Base-by-base conservation (phyloP, 2,113 vertebrate species). In the Origma solitaria region DNA sequence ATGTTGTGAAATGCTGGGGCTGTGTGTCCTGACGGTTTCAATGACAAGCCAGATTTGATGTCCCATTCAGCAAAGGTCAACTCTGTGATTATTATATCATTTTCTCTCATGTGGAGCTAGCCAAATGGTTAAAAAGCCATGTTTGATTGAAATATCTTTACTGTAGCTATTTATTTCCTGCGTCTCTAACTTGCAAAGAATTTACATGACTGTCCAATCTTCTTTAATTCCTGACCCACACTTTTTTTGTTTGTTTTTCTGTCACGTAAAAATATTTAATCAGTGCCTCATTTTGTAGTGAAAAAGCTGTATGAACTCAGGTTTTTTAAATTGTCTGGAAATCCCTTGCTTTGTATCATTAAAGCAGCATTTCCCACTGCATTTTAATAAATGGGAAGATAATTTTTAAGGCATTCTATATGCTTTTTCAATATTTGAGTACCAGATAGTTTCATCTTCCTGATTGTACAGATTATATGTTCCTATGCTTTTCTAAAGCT, bases 11-110 rank as follows among this genome's bases (percentile, higher is more conserved):
- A 47, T 19, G 17, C 17, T 82, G 66, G 19, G 11, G 27, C 22
- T 4, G 0, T n/a, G 11, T 49, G 40, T 64, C 45, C 38, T 80
- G 31, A 23, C 0, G 0, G 8, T 69, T 87, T 87, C 93, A 77
- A 82, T 73, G 53, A 25, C 82, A 72, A 85, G 20, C 33, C 44
- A 45, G 38, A 45, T 57, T 80, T 69, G 78, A 80, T 77, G 62
- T 72, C 47, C 78, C 24, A 5, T 85, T 88, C 78, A 73, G 54
- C 40, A 95, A 85, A 70, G 68, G 62, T 42, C 71, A 72, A 1
- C 15, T 66, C 61, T 54, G 16, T 66, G 69, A 84, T 87, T 77
- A 68, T 86, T 86, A 86, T 94, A 82, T 75, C 57, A 71, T 71
- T 30, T 88, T 33, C 17, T 45, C 45, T 89, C 65, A 45, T 33